Conservation (phyloP, 92 coral and sea anemone species). For the Epizoanthus illoricatus region DNA sequence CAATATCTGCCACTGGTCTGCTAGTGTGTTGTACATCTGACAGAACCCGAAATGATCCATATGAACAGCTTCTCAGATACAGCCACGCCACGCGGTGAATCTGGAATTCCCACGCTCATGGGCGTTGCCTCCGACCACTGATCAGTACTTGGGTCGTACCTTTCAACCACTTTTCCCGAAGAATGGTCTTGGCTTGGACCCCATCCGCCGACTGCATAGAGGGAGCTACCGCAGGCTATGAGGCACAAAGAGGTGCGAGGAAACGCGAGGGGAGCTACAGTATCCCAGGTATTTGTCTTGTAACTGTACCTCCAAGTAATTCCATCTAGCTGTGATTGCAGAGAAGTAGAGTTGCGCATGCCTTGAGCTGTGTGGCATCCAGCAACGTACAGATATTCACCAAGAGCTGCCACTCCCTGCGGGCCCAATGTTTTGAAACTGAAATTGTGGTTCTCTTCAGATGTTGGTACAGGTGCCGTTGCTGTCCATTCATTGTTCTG, state of each 20-base stretch:
- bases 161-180: not conserved
- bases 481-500: not conserved
- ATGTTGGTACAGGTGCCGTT: constrained; percentile 1
- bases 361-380: not conserved
- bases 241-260: constrained; percentile 15
- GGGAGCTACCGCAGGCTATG: constrained; percentile 1
- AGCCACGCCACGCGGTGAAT: not conserved
- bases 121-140: constrained; percentile 4
- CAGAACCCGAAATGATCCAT: not conserved
- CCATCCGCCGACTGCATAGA: constrained; percentile 28
- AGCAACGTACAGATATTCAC: not conserved
- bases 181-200: not conserved
- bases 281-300: constrained; percentile 23
- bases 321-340: not conserved
- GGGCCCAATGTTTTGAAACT: not conserved
- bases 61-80: not conserved
- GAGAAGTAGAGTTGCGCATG: not conserved
- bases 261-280: constrained; percentile 8
- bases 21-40: constrained; percentile 23
- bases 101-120: not conserved
- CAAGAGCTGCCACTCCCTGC: constrained; percentile 13
- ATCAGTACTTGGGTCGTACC: constrained; percentile 18
- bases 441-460: not conserved
- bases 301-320: constrained; percentile 5
- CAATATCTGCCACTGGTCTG: constrained; percentile 15